These are phyloP conservation scores for Antennarius striatus DNA, from an alignment of 2,113 vertebrate species.

Conservation along the genomic window DNA sequence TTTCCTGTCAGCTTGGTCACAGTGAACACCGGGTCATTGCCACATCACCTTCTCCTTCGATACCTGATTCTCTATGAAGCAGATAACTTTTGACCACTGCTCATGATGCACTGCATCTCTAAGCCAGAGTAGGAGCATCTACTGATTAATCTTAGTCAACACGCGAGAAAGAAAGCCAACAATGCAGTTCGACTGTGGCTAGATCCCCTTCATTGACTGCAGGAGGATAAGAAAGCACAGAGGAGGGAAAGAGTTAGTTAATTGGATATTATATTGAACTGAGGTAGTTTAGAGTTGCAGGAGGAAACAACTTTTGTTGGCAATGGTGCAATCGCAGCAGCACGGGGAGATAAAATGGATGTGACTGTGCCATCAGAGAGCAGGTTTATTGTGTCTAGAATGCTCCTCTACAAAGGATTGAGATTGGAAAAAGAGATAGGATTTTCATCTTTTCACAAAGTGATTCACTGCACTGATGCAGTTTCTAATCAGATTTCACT, in stretches of 20 bases:
- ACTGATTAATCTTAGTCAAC: conserved; percentile 59
- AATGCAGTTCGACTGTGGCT: conserved; percentile 32
- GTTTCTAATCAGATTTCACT: conserved; percentile 54
- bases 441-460: conserved; percentile 50
- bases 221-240: conserved; percentile 27
- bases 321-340: conserved; percentile 34
- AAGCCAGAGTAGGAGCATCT: conserved; percentile 16
- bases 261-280: conserved; percentile 69
- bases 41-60: conserved; percentile 15
- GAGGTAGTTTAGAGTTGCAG: conserved; percentile 52
- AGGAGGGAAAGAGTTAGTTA: conserved; percentile 48
- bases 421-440: conserved; percentile 61
- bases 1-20: conserved; percentile 34
- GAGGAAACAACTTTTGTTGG: conserved; percentile 59
- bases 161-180: conserved; percentile 34
- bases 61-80: conserved; percentile 17
- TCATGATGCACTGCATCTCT: conserved; percentile 23
- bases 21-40: conserved; percentile 27
- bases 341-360: conserved; percentile 57
- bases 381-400: conserved; percentile 56
- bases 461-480: conserved; percentile 52
- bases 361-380: conserved; percentile 62
- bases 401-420: conserved; percentile 48
- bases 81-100: conserved; percentile 11
- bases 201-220: conserved; percentile 47